Evolutionary conservation across 2,797 vertebrate genomes (phyloP), one percentile per base, ranked within the genome.

Genomic region (Sebastiscus tertius): DNA sequence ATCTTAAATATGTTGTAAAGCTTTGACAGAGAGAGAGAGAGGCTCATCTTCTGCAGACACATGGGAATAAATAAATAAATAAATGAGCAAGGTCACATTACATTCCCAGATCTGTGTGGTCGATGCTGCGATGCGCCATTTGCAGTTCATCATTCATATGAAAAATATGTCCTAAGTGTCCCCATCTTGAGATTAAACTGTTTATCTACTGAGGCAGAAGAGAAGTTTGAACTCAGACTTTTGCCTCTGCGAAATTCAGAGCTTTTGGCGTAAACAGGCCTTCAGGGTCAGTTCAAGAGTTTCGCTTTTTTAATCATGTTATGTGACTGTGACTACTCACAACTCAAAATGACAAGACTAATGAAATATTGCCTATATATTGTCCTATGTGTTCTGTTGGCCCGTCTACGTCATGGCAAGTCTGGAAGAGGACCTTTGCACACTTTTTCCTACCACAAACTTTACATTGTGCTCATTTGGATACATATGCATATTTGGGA

Each of bases 181-280:
- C 39, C 69, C 66, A 58, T 58, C 52, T 77, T 64, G 6, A 72
- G 20, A 75, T 71, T 42, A 56, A 78, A 76, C 31, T 74, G 71
- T 79, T 87, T 83, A 78, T 80, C 55, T 71, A 18, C 56, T 71
- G 54, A 83, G 52, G 70, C 79, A 59, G 73, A 68, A 70, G 52
- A 72, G 42, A 5, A 6, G n/a, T 68, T 58, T 75, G 2, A 77
- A 49, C 20, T 46, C 65, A 66, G 56, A 86, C 54, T 80, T 26
- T 62, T 72, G 68, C 33, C 6, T 20, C 36, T 34, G 75, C 31
- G 26, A 34, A 77, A 63, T 62, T 39, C 27, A 64, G 60, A 71
- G 82, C 66, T 34, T 54, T 10, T 52, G 65, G 58, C 49, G 18
- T 56, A 26, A 75, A 73, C 59, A 72, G n/a, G 58, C 72, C 84